Evolutionary conservation across 2,797 vertebrate genomes (phyloP).

Genomic region (Siniperca obscura): DNA sequence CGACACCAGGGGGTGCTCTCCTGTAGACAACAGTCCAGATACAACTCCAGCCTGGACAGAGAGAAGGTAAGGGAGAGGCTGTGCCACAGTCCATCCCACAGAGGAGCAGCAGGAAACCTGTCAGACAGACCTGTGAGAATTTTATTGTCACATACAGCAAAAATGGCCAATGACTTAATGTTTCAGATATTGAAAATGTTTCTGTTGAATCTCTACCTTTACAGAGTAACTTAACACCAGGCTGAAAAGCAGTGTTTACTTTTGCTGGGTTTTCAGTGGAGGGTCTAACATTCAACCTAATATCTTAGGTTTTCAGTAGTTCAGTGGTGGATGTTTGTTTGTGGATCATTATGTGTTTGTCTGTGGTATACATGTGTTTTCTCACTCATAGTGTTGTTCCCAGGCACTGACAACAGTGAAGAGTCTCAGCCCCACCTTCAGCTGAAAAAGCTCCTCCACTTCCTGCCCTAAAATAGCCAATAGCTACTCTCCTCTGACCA

Average conservation of each 20-base stretch:
- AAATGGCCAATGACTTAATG: background rate
- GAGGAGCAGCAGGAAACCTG: constrained; percentile 44
- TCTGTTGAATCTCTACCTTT: background rate
- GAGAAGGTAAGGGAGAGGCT: constrained; percentile 39
- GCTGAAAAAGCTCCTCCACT: constrained; percentile 48
- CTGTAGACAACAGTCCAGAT: constrained; percentile 42
- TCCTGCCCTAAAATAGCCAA: constrained; percentile 49
- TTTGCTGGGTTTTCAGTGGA: background rate
- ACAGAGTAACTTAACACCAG: background rate
- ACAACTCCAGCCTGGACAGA: constrained; percentile 30
- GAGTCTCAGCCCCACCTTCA: constrained; percentile 22
- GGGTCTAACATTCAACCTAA: background rate
- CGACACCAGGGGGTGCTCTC: constrained; percentile 48
- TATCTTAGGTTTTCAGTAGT: background rate
- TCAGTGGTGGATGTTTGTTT: background rate
- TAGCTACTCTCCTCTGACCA: constrained; percentile 44
- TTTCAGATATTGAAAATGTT: background rate
- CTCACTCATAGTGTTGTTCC: constrained; percentile 49
- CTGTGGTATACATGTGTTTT: constrained; percentile 11
- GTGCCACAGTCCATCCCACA: constrained; percentile 55
- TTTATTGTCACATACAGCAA: background rate
- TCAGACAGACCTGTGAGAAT: constrained; percentile 4
- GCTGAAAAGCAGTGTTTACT: background rate
- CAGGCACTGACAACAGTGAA: constrained; percentile 47
- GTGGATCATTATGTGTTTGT: background rate